A percentile compares a stretch with the other conserved stretches of the same genome.
phyloP scores from a whole-genome alignment of 2,113 vertebrate species.

The Pomatorhinus ruficollis region DNA sequence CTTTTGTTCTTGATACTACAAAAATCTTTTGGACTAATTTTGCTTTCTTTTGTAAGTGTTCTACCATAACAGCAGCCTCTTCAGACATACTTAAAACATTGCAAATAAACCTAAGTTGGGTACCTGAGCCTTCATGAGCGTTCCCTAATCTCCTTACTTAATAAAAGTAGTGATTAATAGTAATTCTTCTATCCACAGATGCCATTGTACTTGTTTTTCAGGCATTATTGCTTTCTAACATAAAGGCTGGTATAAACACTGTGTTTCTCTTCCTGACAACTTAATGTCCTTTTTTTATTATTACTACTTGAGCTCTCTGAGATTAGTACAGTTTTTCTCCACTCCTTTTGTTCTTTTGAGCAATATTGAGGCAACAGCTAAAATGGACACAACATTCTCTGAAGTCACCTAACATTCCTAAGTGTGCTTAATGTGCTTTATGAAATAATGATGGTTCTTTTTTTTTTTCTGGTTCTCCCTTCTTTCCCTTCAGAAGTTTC shows the following conservation, averaged over 20 bases:
- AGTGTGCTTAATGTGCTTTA: not conserved
- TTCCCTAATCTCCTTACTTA: not conserved
- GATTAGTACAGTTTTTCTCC: not conserved
- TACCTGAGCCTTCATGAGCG: not conserved
- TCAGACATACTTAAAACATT: not conserved
- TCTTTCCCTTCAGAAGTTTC: not conserved
- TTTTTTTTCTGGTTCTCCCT: not conserved
- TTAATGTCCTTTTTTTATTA: not conserved
- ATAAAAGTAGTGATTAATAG: not conserved
- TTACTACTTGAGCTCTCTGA: not conserved
- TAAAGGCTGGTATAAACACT: not conserved
- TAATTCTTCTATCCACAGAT: not conserved
- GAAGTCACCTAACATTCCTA: not conserved
- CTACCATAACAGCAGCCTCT: not conserved
- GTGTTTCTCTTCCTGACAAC: slow-evolving; percentile 21
- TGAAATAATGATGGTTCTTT: not conserved
- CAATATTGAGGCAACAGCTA: not conserved
- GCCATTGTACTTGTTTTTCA: not conserved
- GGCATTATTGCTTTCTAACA: slow-evolving; percentile 2
- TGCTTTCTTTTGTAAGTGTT: not conserved
- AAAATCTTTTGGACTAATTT: not conserved
- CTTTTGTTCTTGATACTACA: not conserved
- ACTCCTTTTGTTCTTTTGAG: not conserved
- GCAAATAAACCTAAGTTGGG: not conserved
- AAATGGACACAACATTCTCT: not conserved